phyloP scores from a whole-genome alignment of 2,888 invertebrate genomes.

The Drosophila ochracea region DNA sequence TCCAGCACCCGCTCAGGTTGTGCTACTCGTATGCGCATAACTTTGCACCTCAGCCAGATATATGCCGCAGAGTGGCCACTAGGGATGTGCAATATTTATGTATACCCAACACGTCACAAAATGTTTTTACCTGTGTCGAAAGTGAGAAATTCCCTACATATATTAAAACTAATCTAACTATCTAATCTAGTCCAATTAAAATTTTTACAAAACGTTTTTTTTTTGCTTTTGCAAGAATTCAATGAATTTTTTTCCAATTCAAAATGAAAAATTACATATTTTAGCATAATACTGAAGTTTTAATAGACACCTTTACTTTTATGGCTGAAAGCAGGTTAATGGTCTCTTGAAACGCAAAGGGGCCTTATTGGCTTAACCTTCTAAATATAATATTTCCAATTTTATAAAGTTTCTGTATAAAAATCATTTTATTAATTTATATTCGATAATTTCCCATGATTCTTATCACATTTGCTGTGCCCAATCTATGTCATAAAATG shows the following conservation, averaged over 20 bases:
- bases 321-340: neutral
- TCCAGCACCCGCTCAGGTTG: slow-evolving; percentile 10
- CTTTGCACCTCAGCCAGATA: slow-evolving; percentile 71
- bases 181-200: neutral
- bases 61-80: slow-evolving; percentile 23
- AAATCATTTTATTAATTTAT: neutral
- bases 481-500: neutral
- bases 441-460: neutral
- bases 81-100: slow-evolving; percentile 34
- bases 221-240: neutral
- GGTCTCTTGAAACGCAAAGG: neutral
- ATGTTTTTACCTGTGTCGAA: neutral
- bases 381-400: neutral
- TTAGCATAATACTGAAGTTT: neutral
- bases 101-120: slow-evolving; percentile 10
- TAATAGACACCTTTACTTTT: neutral
- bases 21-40: slow-evolving; percentile 67
- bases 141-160: neutral
- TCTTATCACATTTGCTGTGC: neutral
- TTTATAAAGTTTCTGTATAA: neutral
- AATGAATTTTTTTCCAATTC: neutral
- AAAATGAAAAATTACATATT: neutral
- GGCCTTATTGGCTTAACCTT: neutral
- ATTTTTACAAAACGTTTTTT: neutral
- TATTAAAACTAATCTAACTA: neutral